phyloP scores from a whole-genome alignment of 2,888 invertebrate genomes.

The Pilophorus perplexus region DNA sequence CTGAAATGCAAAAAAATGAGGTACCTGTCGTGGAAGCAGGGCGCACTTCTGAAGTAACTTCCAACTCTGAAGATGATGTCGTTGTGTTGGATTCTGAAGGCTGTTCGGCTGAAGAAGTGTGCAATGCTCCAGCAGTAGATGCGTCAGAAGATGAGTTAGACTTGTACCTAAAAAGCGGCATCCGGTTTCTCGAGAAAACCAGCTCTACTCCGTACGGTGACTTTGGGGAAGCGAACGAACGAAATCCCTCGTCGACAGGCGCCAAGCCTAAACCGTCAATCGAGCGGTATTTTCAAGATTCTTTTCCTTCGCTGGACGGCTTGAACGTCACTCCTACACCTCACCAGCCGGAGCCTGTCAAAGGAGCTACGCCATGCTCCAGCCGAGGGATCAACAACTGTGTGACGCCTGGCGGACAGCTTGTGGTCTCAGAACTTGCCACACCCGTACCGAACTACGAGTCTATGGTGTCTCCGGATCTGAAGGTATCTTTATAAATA shows the following conservation, averaged over 20 bases:
- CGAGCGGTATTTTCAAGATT: constrained; percentile 23
- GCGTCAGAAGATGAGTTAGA: constrained; percentile 18
- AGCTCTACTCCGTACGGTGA: background rate
- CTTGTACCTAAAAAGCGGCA: constrained; percentile 1
- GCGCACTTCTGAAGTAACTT: too few relatives aligned
- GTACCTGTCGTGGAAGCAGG: background rate
- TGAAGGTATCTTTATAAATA: constrained; percentile 6
- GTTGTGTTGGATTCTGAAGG: constrained; percentile 9
- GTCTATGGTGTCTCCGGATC: constrained; percentile 15
- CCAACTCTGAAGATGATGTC: background rate
- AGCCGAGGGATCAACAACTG: constrained; percentile 9
- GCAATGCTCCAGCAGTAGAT: background rate
- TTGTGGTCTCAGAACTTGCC: constrained; percentile 27
- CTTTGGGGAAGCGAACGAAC: background rate
- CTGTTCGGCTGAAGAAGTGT: background rate
- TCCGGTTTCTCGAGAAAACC: constrained; percentile 4
- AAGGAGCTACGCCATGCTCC: background rate
- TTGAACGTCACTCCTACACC: background rate
- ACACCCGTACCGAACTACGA: constrained; percentile 26
- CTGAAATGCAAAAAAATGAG: background rate
- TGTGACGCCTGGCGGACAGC: constrained; percentile 28
- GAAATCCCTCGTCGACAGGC: background rate
- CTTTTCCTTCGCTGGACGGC: constrained; percentile 5
- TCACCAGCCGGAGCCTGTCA: background rate
- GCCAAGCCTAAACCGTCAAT: background rate